Evolutionary conservation across 1,140 invertebrate species (phyloP).

Genomic region (Eumaeus atala): DNA sequence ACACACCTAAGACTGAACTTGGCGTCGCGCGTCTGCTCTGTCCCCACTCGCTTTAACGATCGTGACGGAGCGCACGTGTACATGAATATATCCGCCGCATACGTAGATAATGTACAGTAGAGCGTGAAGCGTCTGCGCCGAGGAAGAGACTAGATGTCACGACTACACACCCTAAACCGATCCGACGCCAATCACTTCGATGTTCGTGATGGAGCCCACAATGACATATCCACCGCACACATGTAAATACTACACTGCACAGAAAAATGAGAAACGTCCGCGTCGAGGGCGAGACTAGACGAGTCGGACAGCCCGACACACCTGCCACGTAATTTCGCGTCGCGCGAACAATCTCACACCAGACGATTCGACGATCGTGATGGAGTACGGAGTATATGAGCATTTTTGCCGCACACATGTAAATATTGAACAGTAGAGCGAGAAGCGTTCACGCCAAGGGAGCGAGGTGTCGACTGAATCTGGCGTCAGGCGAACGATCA

Average conservation of each 20-base stretch:
- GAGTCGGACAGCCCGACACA: slow-evolving; percentile 29
- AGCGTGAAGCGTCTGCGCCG: too few relatives aligned
- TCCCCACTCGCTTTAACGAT: slow-evolving; percentile 40
- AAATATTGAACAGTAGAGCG: too few relatives aligned
- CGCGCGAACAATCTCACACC: slow-evolving; percentile 33
- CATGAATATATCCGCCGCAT: slow-evolving; percentile 61
- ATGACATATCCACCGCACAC: too few relatives aligned
- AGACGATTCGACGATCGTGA: slow-evolving; percentile 49
- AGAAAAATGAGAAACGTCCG: too few relatives aligned
- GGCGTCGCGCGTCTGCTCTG: slow-evolving; percentile 34
- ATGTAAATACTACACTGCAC: too few relatives aligned
- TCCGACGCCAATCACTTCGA: too few relatives aligned
- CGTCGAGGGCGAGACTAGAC: slow-evolving; percentile 47
- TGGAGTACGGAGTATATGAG: slow-evolving; percentile 61
- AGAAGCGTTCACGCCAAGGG: too few relatives aligned
- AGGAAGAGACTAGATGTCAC: too few relatives aligned
- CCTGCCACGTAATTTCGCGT: slow-evolving; percentile 39
- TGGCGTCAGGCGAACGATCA: too few relatives aligned
- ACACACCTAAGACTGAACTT: slow-evolving; percentile 40
- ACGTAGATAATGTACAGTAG: slow-evolving; percentile 64
- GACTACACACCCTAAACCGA: too few relatives aligned
- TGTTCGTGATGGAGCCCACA: too few relatives aligned
- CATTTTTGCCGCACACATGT: slow-evolving; percentile 56
- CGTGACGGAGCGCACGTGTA: slow-evolving; percentile 57
- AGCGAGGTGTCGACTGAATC: too few relatives aligned